Percentiles rank a stretch among this genome's conserved stretches.
Evolutionary conservation across 2,888 invertebrate species (phyloP).

Genomic region (Ptychoptera albimana): DNA sequence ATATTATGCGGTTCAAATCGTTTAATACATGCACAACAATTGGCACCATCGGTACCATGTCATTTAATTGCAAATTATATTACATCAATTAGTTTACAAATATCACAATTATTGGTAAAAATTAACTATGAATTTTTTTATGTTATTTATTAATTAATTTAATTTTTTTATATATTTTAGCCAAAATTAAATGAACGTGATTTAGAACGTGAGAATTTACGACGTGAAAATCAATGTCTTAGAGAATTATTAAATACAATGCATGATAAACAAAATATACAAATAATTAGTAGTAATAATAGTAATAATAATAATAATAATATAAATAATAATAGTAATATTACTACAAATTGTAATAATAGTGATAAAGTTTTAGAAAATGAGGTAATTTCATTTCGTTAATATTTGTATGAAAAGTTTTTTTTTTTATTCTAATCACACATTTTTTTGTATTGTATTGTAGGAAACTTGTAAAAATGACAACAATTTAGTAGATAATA

Average conservation of each 20-base stretch:
- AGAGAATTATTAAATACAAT: slow-evolving; percentile 54
- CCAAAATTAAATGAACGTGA: slow-evolving; percentile 58
- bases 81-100: slow-evolving; percentile 43
- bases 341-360: no score
- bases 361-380: no score
- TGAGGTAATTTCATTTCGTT: no score
- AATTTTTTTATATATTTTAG: slow-evolving; percentile 26
- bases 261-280: slow-evolving; percentile 21
- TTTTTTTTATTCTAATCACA: no score
- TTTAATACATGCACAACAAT: slow-evolving; percentile 28
- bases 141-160: not conserved
- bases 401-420: no score
- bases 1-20: slow-evolving; percentile 28
- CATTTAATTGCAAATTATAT: slow-evolving; percentile 45
- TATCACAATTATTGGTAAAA: slow-evolving; percentile 53
- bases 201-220: slow-evolving; percentile 54
- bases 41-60: slow-evolving; percentile 42
- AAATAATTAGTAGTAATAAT: no score
- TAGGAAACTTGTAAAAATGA: no score
- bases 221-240: slow-evolving; percentile 53
- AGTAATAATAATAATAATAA: no score
- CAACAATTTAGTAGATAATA: no score
- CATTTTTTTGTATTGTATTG: no score
- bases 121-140: slow-evolving; percentile 10
- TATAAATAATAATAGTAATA: no score